Evolutionary conservation across 2,113 vertebrate species (phyloP).

Genomic region (Sciurus niger): DNA sequence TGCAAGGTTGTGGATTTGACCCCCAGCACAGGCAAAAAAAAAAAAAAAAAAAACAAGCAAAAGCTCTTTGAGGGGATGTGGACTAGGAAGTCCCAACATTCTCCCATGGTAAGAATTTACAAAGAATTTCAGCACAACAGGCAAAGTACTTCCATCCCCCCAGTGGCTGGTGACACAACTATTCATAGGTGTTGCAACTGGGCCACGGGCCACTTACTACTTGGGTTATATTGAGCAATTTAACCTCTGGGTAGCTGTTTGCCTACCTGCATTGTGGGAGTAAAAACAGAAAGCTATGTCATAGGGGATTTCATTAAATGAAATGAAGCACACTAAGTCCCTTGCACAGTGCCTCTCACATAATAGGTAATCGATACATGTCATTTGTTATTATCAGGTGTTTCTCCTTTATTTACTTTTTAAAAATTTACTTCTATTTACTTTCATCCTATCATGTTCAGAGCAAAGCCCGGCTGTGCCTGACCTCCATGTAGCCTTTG

Average conservation of each 20-base stretch:
- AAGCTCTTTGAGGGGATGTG: not conserved
- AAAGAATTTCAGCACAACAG: not conserved
- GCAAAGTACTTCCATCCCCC: not conserved
- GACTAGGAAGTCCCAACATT: not conserved
- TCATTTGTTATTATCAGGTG: not conserved
- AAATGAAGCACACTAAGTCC: not conserved
- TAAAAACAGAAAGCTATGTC: not conserved
- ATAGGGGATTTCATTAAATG: no score
- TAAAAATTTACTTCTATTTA: no score
- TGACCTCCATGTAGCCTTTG: not conserved
- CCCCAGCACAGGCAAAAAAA: not conserved
- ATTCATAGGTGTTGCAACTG: fast-evolving
- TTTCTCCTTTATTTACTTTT: no score
- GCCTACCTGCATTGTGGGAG: not conserved
- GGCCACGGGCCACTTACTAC: not conserved
- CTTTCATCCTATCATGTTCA: not conserved
- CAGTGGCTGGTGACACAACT: fast-evolving
- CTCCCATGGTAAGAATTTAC: not conserved
- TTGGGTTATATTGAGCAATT: not conserved
- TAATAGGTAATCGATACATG: not conserved
- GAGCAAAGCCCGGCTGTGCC: not conserved
- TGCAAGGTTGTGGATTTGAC: not conserved
- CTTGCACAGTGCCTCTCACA: not conserved
- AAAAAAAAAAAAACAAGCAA: not conserved
- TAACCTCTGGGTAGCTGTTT: not conserved